Conservation (phyloP, 2,113 vertebrate species). For the Protobothrops flavoviridis region DNA sequence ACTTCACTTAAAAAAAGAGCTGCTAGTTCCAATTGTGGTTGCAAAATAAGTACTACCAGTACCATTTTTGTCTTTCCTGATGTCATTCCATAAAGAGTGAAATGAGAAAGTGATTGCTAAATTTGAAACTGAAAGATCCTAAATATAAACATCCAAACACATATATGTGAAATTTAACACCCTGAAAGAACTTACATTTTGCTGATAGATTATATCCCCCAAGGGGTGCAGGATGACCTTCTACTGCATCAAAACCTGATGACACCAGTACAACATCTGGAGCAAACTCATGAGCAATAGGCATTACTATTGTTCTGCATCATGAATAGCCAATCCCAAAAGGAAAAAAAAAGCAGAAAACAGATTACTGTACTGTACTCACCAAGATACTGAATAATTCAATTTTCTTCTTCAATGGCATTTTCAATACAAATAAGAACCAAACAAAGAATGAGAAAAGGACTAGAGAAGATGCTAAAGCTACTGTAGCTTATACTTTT, state of each 20-base stretch:
- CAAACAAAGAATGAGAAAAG: background rate
- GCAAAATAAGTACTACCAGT: background rate
- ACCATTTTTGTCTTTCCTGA: background rate
- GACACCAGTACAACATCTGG: slow-evolving; percentile 94
- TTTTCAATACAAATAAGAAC: background rate
- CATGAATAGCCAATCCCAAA: background rate
- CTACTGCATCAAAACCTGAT: slow-evolving; percentile 91
- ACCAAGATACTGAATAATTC: background rate
- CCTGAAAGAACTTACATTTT: slow-evolving; percentile 81
- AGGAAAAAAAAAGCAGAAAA: background rate
- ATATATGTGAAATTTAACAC: background rate
- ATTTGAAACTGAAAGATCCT: background rate
- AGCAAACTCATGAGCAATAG: slow-evolving; percentile 91
- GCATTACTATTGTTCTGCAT: slow-evolving; percentile 92
- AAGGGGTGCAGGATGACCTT: slow-evolving; percentile 89
- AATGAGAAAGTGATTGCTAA: background rate
- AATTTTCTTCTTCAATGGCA: background rate
- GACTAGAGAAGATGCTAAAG: background rate
- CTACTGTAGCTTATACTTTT: background rate
- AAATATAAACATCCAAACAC: background rate
- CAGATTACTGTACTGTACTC: background rate
- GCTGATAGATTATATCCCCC: slow-evolving; percentile 92
- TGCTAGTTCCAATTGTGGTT: background rate
- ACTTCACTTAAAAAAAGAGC: background rate
- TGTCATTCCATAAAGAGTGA: background rate